These are phyloP conservation scores for Vespertilio murinus DNA, from an alignment of 2,797 vertebrate species.

Conservation along the genomic window DNA sequence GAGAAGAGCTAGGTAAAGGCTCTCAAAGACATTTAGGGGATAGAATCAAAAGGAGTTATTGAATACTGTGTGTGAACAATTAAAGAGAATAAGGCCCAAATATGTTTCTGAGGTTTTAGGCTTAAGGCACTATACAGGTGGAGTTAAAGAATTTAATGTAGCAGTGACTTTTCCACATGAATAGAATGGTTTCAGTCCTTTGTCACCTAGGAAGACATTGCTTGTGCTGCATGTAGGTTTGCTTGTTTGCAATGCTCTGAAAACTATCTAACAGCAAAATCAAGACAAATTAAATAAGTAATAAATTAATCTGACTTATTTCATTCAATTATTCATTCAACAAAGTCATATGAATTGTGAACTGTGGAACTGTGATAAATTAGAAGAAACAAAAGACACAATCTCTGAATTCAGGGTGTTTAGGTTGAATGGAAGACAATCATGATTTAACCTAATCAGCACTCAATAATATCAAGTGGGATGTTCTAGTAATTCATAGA, in stretches of 20 bases:
- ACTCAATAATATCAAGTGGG: background rate
- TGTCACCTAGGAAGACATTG: background rate
- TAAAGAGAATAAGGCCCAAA: background rate
- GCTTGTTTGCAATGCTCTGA: background rate
- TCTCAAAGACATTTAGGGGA: background rate
- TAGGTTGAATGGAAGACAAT: background rate
- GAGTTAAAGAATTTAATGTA: background rate
- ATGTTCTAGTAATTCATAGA: background rate
- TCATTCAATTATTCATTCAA: background rate
- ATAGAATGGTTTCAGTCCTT: background rate
- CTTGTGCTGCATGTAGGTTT: background rate
- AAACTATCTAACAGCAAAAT: background rate
- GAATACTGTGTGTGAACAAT: background rate
- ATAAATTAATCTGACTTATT: background rate
- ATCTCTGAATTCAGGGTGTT: background rate
- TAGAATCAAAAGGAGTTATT: background rate
- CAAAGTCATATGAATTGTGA: background rate
- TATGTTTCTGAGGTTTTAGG: background rate
- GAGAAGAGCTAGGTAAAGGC: background rate
- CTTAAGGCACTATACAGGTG: background rate
- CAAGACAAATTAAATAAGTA: background rate
- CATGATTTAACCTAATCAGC: background rate
- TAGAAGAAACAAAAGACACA: background rate
- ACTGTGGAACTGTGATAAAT: background rate
- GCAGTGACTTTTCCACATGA: background rate